Conservation (phyloP, 2,797 vertebrate genomes). For the Anisognathus igniventris region DNA sequence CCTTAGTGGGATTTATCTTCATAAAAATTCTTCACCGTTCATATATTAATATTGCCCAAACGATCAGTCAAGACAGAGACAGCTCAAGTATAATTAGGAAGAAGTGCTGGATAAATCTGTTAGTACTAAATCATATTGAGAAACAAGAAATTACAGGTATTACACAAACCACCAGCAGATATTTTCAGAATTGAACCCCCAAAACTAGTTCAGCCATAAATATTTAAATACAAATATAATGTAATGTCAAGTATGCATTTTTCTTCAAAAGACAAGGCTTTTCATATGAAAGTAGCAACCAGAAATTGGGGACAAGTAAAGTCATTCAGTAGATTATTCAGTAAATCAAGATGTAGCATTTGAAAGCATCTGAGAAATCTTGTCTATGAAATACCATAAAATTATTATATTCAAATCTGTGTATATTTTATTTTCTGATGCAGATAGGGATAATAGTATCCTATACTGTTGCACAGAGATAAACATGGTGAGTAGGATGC, state of each 20-base stretch:
- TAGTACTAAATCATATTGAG: neutral
- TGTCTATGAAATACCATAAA: neutral
- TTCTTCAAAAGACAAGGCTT: neutral
- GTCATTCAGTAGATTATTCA: neutral
- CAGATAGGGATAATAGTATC: neutral
- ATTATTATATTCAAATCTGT: neutral
- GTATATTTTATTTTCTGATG: neutral
- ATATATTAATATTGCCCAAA: neutral
- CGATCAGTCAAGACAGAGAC: neutral
- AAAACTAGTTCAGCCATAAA: neutral
- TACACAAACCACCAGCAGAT: neutral
- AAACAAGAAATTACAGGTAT: neutral
- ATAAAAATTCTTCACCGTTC: neutral
- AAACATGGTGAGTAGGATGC: rapidly evolving
- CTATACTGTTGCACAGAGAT: neutral
- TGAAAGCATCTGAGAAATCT: neutral
- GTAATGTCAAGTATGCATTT: neutral
- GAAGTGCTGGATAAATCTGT: neutral
- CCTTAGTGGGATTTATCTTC: conserved; percentile 11
- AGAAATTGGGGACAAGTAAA: neutral
- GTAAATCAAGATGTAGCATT: neutral
- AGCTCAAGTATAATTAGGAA: neutral
- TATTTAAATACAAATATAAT: neutral
- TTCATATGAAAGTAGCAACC: neutral
- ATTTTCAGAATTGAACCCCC: neutral